Percentiles rank a stretch among this genome's conserved stretches.
Conservation (phyloP, 2,797 vertebrate genomes). For the Microcaecilia unicolor region DNA sequence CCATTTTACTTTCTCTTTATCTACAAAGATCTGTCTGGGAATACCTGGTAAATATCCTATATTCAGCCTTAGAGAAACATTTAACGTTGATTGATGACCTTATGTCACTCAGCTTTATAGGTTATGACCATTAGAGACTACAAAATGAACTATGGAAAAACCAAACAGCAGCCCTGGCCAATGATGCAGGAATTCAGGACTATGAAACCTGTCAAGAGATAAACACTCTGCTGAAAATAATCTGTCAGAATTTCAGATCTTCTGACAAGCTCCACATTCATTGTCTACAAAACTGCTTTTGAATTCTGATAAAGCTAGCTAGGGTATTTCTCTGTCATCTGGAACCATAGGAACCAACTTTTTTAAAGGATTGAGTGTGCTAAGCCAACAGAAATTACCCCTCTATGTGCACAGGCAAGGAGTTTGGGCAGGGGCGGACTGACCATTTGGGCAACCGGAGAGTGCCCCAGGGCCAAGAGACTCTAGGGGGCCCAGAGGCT, state of each 20-base stretch:
- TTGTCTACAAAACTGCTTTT: slow-evolving; percentile 40
- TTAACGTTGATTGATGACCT: slow-evolving; percentile 60
- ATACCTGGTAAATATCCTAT: slow-evolving; percentile 27
- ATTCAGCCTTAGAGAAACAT: slow-evolving; percentile 10
- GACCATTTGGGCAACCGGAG: too few relatives aligned
- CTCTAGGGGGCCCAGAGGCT: too few relatives aligned
- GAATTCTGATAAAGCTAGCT: slow-evolving; percentile 34
- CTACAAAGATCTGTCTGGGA: slow-evolving; percentile 29
- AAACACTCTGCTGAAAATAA: slow-evolving; percentile 56
- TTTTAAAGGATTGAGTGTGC: too few relatives aligned
- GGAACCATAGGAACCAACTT: too few relatives aligned
- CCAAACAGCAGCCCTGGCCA: slow-evolving; percentile 41
- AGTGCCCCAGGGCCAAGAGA: too few relatives aligned
- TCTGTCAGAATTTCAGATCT: slow-evolving; percentile 60
- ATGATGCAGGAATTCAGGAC: slow-evolving; percentile 47
- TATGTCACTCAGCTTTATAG: slow-evolving; percentile 57
- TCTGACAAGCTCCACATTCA: slow-evolving; percentile 59
- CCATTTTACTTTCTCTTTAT: too few relatives aligned
- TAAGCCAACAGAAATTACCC: too few relatives aligned
- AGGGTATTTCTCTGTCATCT: slow-evolving; percentile 6
- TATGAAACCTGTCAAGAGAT: slow-evolving; percentile 64
- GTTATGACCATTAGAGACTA: slow-evolving; percentile 53
- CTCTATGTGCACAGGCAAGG: too few relatives aligned
- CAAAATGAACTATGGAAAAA: slow-evolving; percentile 56
- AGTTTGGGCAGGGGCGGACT: too few relatives aligned